phyloP scores from a whole-genome alignment of 2,797 vertebrate genomes.

The Artibeus jamaicensis region DNA sequence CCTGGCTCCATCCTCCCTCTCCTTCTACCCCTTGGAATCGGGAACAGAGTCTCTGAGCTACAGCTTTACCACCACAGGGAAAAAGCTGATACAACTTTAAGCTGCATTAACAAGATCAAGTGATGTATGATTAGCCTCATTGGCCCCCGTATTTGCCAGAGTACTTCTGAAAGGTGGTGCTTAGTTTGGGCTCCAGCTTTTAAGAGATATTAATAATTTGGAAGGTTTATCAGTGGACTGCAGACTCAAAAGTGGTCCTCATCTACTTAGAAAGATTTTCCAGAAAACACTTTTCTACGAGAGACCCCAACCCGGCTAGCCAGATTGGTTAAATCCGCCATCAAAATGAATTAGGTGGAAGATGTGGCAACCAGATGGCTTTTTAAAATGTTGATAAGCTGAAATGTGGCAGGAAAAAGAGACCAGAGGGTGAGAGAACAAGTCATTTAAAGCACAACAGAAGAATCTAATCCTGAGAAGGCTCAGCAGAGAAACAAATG shows the following conservation, averaged over 20 bases:
- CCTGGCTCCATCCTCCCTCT: neutral
- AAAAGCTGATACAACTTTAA: neutral
- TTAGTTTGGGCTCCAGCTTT: neutral
- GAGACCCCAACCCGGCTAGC: neutral
- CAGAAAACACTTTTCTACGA: neutral
- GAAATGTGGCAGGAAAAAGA: neutral
- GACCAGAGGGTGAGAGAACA: neutral
- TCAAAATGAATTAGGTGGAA: slow-evolving; percentile 12
- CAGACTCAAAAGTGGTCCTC: neutral
- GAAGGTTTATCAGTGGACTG: neutral
- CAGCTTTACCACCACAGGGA: neutral
- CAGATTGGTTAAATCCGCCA: neutral
- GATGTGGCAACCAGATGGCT: neutral
- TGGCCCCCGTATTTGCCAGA: neutral
- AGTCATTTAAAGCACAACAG: neutral
- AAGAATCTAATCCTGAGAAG: neutral
- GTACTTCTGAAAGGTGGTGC: neutral
- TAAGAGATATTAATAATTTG: neutral
- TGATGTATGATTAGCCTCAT: neutral
- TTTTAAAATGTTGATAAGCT: slow-evolving; percentile 17
- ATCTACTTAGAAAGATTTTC: neutral
- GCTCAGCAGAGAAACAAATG: neutral
- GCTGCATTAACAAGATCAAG: neutral
- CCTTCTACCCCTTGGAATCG: too few relatives aligned
- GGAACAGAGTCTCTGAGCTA: neutral